These are phyloP conservation scores for Novumbra hubbsi DNA, from an alignment of 2,797 vertebrate genomes.

Conservation along the genomic window DNA sequence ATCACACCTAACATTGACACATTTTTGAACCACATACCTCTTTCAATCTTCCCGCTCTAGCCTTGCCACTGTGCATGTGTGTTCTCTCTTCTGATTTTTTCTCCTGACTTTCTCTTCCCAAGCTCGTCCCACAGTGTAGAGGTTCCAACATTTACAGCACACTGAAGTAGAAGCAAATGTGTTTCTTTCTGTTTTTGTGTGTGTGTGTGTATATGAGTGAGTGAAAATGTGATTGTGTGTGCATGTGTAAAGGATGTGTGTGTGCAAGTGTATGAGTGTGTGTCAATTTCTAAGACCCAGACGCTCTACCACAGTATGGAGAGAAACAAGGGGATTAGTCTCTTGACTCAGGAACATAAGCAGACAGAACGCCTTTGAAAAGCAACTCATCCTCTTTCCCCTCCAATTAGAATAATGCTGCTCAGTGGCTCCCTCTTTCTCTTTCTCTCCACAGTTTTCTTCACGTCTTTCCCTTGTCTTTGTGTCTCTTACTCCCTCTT, in stretches of 20 bases:
- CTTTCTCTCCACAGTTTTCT: background rate
- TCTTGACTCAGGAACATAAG: constrained; percentile 39
- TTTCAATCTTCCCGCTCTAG: too few species aligned
- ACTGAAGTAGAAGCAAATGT: background rate
- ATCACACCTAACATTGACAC: too few species aligned
- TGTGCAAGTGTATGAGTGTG: constrained; percentile 7
- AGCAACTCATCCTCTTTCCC: constrained; percentile 38
- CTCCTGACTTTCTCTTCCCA: background rate
- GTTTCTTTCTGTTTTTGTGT: background rate
- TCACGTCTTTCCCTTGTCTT: background rate
- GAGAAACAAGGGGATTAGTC: constrained; percentile 36
- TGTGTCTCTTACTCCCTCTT: background rate
- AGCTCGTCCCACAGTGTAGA: background rate
- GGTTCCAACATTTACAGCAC: background rate
- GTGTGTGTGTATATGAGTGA: background rate
- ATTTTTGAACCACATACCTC: background rate
- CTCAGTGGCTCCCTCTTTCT: constrained; percentile 14
- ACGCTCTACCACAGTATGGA: constrained; percentile 14
- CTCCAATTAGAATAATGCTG: constrained; percentile 47
- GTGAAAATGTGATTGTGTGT: background rate
- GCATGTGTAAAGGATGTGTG: background rate
- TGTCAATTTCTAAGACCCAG: background rate
- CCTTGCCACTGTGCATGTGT: background rate
- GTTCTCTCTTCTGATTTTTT: background rate
- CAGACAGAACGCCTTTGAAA: constrained; percentile 34